Percentiles rank a stretch among this genome's conserved stretches.
Conservation (phyloP, 2,888 invertebrate species). For the Peribatodes rhomboidaria region DNA sequence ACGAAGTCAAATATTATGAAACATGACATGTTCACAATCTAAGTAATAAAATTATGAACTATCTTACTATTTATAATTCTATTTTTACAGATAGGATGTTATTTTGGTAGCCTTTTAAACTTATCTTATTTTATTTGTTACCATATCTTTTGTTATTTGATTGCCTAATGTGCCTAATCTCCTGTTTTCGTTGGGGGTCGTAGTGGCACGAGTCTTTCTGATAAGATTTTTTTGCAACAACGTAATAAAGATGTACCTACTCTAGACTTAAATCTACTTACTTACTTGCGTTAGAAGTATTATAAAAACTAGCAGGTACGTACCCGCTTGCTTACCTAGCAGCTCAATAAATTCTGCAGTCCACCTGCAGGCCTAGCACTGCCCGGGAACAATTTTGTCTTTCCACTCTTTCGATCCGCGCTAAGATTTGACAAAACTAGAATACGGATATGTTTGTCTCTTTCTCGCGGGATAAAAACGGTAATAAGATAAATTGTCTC, state of each 20-base stretch:
- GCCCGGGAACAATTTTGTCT: too few relatives aligned
- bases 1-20: not conserved
- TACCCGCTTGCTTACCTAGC: not conserved
- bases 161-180: not conserved
- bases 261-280: not conserved
- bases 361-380: too few relatives aligned
- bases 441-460: too few relatives aligned
- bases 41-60: not conserved
- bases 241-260: not conserved
- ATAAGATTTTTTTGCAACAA: not conserved
- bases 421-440: too few relatives aligned
- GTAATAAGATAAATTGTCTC: too few relatives aligned
- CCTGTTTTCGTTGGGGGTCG: slow-evolving; percentile 1
- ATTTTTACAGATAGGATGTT: not conserved
- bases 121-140: not conserved
- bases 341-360: not conserved
- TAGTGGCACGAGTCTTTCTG: not conserved
- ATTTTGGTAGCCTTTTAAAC: slow-evolving; percentile 9
- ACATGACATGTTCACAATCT: not conserved
- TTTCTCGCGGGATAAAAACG: too few relatives aligned
- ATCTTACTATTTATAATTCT: not conserved
- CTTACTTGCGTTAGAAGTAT: too few relatives aligned
- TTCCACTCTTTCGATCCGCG: too few relatives aligned
- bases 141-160: slow-evolving; percentile 9
- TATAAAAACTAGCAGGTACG: not conserved